Percentiles rank a stretch among this genome's conserved stretches.
These are phyloP conservation scores for Nephotettix cincticeps DNA, from an alignment of 1,140 invertebrate genomes.

Conservation along the genomic window DNA sequence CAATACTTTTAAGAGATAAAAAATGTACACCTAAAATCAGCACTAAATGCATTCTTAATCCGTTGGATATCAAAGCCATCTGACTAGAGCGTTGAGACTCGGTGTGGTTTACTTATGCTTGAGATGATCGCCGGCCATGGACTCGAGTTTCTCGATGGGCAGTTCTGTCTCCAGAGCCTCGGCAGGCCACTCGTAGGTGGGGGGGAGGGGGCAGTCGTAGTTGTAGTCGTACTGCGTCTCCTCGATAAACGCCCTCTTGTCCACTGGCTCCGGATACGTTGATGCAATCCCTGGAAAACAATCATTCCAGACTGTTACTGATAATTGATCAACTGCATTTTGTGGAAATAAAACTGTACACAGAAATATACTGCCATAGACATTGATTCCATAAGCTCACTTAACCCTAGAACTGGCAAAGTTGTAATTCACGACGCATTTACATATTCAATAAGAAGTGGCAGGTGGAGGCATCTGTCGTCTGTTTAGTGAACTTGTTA, in stretches of 20 bases:
- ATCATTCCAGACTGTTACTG: not conserved
- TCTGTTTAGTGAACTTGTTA: too few relatives aligned
- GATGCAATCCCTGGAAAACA: conserved; percentile 71
- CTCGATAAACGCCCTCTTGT: conserved; percentile 69
- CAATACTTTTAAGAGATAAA: not conserved
- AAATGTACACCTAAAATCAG: not conserved
- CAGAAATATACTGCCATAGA: too few relatives aligned
- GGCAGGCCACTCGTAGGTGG: conserved; percentile 69
- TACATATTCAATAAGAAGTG: too few relatives aligned
- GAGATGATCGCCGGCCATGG: conserved; percentile 3
- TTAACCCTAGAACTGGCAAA: too few relatives aligned
- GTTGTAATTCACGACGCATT: too few relatives aligned
- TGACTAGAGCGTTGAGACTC: conserved; percentile 16
- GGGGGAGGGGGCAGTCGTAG: conserved; percentile 75
- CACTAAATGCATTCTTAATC: conserved; percentile 14
- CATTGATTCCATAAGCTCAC: too few relatives aligned
- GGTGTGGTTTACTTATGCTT: conserved; percentile 11
- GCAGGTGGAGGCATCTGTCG: too few relatives aligned
- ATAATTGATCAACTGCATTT: not conserved
- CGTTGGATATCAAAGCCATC: not conserved
- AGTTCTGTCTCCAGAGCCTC: conserved; percentile 35
- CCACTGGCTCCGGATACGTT: conserved; percentile 79
- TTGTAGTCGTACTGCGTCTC: conserved; percentile 76
- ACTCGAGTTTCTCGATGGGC: not conserved
- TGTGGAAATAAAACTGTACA: conserved; percentile 15